Base-by-base conservation (phyloP, 2,888 invertebrate genomes). In the Steinernema scapterisci region DNA sequence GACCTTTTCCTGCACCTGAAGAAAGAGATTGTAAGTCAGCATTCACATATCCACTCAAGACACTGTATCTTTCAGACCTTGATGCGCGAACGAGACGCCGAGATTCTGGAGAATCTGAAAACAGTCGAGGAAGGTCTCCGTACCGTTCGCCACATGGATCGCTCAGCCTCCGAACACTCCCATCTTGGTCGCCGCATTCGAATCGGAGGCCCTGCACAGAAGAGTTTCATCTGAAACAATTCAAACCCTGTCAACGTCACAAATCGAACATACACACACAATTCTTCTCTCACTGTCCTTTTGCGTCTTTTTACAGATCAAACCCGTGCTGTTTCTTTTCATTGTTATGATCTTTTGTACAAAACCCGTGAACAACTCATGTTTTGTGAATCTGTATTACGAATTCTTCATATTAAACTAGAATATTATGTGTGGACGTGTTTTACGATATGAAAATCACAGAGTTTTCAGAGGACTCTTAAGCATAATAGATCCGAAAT, bases 1-100 rank as follows among this genome's bases (percentile, higher is more conserved):
- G 82, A 84, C 54, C 72, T 87, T 16, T 86, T 87, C 71, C 79
- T 82, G 48, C 86, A 87, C 75, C 73, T 86, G 63, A 82, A 82
- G 43, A 76, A 82, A 54, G 86, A 86, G 81, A 85, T 86, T 79
- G 86, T 86, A 71, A 71, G 74, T 38, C 44, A 25, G 38, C 52
- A 7, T 54, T 54, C 3, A 48, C 19, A 19, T 7, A 5, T 13
- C 19, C 48, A 38, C 9, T 38, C 9, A 3, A 38, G n/a, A n/a
- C n/a, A 6, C 48, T 3, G 25, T 48, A 5, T 5, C 3, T 78
- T 83, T 74, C 75, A 85, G 85, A 79, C 75, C 38, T 81, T 83
- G 48, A 85, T 86, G 81, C 78, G 84, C 45, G 83, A 79, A 72
- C 79, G 85, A 21, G 86, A 86, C 71, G 80, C 82, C 13, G 83